Percentiles rank a stretch among this genome's conserved stretches.
These are phyloP conservation scores for Calidris pygmaea DNA, from an alignment of 2,113 vertebrate species.

Conservation along the genomic window DNA sequence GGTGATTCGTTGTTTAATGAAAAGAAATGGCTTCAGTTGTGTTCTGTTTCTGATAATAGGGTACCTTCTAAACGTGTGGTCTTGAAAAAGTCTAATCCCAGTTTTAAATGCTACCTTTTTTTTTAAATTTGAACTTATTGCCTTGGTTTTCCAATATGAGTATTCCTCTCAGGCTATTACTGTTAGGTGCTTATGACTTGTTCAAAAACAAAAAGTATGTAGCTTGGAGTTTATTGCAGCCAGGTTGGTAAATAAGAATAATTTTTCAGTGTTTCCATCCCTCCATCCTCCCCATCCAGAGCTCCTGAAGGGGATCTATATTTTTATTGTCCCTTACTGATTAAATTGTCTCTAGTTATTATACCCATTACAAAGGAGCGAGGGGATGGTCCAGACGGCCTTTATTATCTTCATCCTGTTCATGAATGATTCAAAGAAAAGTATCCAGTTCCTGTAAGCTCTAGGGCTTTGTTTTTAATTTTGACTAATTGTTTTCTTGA, in stretches of 20 bases:
- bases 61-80: neutral
- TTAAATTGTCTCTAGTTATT: neutral
- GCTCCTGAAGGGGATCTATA: neutral
- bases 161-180: neutral
- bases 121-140: neutral
- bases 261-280: neutral
- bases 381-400: neutral
- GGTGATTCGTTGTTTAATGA: slow-evolving; percentile 1
- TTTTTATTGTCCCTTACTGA: neutral
- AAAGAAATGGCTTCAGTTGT: neutral
- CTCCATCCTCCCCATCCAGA: neutral
- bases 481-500: slow-evolving; percentile 25
- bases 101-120: neutral
- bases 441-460: slow-evolving; percentile 37
- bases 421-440: slow-evolving; percentile 3
- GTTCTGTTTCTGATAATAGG: neutral
- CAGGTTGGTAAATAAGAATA: neutral
- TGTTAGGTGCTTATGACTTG: neutral
- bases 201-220: neutral
- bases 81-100: neutral
- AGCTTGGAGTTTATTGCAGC: neutral
- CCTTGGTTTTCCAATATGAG: neutral
- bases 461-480: neutral
- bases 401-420: neutral
- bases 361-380: neutral